Conservation (phyloP, 2,888 invertebrate genomes). For the Leptopterna dolabrata region DNA sequence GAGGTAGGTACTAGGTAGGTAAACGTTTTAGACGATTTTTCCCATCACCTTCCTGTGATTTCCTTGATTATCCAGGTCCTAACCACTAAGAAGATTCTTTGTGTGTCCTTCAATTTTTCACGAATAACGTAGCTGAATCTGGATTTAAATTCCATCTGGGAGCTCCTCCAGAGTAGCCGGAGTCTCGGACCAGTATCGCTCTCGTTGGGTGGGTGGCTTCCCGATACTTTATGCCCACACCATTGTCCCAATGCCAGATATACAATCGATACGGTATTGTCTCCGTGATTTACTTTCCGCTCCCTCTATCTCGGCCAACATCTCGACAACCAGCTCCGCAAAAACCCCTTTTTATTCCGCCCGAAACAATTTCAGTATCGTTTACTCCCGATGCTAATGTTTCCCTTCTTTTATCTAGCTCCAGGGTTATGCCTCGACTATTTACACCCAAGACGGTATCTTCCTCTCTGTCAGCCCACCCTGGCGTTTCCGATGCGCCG, state of each 20-base stretch:
- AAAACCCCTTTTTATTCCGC: conserved; percentile 38
- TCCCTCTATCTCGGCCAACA: conserved; percentile 44
- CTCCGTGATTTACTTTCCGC: conserved; percentile 50
- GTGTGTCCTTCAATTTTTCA: no score
- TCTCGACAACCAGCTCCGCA: conserved; percentile 42
- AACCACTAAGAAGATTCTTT: no score
- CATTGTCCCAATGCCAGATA: conserved; percentile 54
- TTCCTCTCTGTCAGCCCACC: background rate
- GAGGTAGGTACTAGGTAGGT: no score
- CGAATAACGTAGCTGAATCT: background rate
- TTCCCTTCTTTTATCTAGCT: conserved; percentile 37
- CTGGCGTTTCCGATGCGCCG: background rate
- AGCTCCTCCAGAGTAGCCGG: background rate
- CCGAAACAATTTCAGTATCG: conserved; percentile 48
- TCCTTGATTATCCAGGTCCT: no score
- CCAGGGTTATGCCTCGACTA: background rate
- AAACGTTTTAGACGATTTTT: no score
- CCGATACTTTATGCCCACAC: conserved; percentile 53
- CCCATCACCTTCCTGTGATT: no score
- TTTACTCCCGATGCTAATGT: conserved; percentile 40
- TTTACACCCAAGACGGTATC: background rate
- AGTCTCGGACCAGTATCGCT: background rate
- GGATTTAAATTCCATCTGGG: background rate
- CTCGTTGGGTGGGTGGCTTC: conserved; percentile 50
- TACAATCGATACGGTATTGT: conserved; percentile 55